A percentile compares a stretch with the other conserved stretches of the same genome.
These are phyloP conservation scores for Drosophila hydei DNA, from an alignment of 1,140 invertebrate genomes.

Conservation along the genomic window DNA sequence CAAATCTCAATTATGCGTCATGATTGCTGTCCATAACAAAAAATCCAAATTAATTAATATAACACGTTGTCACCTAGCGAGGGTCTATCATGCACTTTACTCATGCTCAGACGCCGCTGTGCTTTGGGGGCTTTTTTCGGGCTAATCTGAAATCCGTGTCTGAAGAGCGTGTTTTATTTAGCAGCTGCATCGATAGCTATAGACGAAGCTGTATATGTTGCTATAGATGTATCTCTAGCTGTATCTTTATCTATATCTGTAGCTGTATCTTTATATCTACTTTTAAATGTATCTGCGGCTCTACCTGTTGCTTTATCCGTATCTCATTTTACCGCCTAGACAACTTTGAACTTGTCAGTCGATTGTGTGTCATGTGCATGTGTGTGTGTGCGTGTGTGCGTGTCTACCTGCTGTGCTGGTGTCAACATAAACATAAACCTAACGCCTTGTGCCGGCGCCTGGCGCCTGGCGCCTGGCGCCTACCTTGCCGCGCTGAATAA, in stretches of 20 bases:
- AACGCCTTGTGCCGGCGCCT: conserved; percentile 49
- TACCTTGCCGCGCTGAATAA: conserved; percentile 73
- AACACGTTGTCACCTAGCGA: neutral
- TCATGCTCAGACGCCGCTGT: neutral
- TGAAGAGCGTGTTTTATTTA: conserved; percentile 8
- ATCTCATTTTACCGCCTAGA: conserved; percentile 6
- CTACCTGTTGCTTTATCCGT: conserved; percentile 24
- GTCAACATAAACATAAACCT: conserved; percentile 52
- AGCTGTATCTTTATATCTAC: too few relatives aligned
- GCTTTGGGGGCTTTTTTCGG: neutral
- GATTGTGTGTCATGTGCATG: conserved; percentile 1
- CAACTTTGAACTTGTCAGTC: conserved; percentile 39
- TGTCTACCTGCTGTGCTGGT: conserved; percentile 12
- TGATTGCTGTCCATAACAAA: neutral
- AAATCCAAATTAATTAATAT: neutral
- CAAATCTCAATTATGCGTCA: neutral
- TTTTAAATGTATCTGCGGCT: neutral
- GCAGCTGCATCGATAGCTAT: neutral
- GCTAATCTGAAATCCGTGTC: neutral
- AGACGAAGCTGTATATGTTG: too few relatives aligned
- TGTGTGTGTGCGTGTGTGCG: conserved; percentile 4
- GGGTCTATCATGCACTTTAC: conserved; percentile 9
- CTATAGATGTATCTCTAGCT: too few relatives aligned
- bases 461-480: conserved; percentile 57
- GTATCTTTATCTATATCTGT: too few relatives aligned